A percentile compares a stretch with the other conserved stretches of the same genome.
These are phyloP conservation scores for Ibidorhyncha struthersii DNA, from an alignment of 2,113 vertebrate genomes.

Conservation along the genomic window DNA sequence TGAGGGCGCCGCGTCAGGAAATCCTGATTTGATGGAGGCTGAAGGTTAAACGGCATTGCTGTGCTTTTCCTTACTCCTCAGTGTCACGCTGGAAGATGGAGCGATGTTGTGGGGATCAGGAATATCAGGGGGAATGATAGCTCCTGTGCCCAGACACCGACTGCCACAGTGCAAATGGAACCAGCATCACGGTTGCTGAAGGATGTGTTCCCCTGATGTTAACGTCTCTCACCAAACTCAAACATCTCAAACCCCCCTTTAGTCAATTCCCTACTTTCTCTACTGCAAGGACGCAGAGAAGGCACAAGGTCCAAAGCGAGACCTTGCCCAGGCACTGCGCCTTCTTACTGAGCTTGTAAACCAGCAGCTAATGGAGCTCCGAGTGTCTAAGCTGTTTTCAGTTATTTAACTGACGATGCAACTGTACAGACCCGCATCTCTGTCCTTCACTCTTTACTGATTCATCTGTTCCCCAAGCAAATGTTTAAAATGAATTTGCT, in stretches of 20 bases:
- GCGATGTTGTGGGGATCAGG: not conserved
- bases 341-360: not conserved
- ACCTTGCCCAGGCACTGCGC: not conserved
- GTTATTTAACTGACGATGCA: not conserved
- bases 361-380: not conserved
- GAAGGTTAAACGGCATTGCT: conserved; percentile 13
- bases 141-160: not conserved
- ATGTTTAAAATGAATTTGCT: not conserved
- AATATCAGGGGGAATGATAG: not conserved
- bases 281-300: not conserved
- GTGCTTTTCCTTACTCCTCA: not conserved
- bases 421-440: not conserved
- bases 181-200: rapidly evolving
- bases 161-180: not conserved
- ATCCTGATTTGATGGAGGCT: not conserved
- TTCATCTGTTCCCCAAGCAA: not conserved
- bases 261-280: not conserved
- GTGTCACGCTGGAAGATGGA: not conserved
- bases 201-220: not conserved
- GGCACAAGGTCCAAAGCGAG: not conserved
- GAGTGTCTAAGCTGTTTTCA: not conserved
- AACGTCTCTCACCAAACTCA: not conserved
- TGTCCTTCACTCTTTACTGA: not conserved
- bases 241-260: not conserved
- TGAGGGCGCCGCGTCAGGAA: not conserved